Evolutionary conservation across 1,140 invertebrate species (phyloP).

Genomic region (Pseudoatta argentina): DNA sequence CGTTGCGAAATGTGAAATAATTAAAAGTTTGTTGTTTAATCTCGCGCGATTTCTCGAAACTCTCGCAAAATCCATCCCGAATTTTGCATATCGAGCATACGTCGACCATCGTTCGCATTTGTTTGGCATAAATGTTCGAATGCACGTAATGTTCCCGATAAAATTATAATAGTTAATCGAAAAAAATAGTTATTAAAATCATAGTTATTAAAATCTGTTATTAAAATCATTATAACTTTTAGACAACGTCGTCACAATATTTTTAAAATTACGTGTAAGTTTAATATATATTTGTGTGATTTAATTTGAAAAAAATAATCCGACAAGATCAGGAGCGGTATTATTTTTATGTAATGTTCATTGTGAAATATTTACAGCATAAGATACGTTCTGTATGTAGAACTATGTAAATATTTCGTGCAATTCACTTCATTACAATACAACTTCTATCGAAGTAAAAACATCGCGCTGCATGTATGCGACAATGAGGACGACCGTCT

Average conservation of each 20-base stretch:
- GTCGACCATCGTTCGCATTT: constrained; percentile 11
- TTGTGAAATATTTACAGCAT: constrained; percentile 20
- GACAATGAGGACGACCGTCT: constrained; percentile 65
- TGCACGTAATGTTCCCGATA: not conserved
- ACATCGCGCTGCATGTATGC: constrained; percentile 37
- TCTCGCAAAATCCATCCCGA: constrained; percentile 8
- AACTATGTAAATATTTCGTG: constrained; percentile 38
- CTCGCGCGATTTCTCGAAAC: constrained; percentile 65
- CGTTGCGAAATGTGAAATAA: constrained; percentile 66
- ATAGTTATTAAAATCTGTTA: constrained; percentile 16
- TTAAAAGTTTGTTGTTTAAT: constrained; percentile 73
- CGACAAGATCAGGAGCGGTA: not conserved
- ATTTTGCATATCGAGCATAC: not conserved
- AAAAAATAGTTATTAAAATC: not conserved
- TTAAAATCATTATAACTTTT: constrained; percentile 10
- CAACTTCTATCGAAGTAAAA: constrained; percentile 34
- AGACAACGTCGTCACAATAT: not conserved
- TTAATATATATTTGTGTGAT: not conserved
- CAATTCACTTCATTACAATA: constrained; percentile 45
- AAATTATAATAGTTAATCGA: constrained; percentile 11
- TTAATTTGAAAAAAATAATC: constrained; percentile 13
- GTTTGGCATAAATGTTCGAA: constrained; percentile 9
- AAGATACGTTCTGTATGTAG: not conserved
- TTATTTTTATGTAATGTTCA: constrained; percentile 16
- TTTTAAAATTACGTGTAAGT: not conserved